Evolutionary conservation across 2,797 vertebrate genomes (phyloP).

Genomic region (Natrix natrix): DNA sequence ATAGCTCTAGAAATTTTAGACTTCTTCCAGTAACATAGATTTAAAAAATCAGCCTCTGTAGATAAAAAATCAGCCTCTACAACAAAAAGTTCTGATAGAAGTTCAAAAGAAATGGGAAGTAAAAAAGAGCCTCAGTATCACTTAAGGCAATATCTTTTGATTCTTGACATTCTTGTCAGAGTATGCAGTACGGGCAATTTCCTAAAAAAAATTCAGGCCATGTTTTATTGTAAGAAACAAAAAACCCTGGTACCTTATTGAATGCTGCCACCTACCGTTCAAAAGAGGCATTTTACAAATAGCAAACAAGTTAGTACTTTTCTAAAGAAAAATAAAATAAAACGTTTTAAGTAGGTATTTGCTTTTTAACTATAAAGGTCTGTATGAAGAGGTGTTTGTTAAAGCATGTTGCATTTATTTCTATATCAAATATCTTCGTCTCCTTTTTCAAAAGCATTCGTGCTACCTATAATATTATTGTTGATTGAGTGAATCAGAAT

Average conservation of each 20-base stretch:
- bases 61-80: neutral
- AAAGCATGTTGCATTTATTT: neutral
- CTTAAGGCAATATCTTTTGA: neutral
- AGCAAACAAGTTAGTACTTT: neutral
- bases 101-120: neutral
- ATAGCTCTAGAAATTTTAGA: neutral
- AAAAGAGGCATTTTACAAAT: constrained; percentile 32
- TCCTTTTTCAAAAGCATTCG: neutral
- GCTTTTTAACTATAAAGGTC: neutral
- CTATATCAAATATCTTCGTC: neutral
- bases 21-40: neutral
- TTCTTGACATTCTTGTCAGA: neutral
- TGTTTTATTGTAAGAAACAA: neutral
- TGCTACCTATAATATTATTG: neutral
- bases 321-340: neutral
- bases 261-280: constrained; percentile 71
- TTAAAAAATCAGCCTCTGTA: neutral
- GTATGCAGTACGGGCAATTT: neutral
- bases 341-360: neutral
- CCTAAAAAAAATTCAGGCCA: constrained; percentile 7
- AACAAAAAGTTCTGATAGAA: neutral
- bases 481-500: neutral
- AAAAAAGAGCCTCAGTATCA: neutral
- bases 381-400: neutral
- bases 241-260: constrained; percentile 47